phyloP scores from a whole-genome alignment of 2,888 invertebrate species.

The Heliothis peltigera region DNA sequence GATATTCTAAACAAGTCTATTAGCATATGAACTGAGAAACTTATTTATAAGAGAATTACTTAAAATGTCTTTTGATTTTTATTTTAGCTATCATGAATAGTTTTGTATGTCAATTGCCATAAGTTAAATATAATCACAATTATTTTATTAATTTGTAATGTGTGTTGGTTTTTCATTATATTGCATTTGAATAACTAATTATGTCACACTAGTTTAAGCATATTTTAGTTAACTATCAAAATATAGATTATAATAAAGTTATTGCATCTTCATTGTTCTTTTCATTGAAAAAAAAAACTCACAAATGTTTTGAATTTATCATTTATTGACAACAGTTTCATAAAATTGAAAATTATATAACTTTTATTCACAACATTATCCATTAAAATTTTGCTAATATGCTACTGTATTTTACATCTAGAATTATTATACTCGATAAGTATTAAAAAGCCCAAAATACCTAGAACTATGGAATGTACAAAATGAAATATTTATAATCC shows the following conservation, averaged over 20 bases:
- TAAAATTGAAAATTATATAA: slow-evolving; percentile 73
- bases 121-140: slow-evolving; percentile 43
- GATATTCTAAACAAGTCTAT: slow-evolving; percentile 54
- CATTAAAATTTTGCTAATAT: slow-evolving; percentile 56
- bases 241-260: slow-evolving; percentile 58
- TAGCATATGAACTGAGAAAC: slow-evolving; percentile 39
- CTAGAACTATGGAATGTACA: slow-evolving; percentile 59
- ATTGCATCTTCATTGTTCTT: slow-evolving; percentile 42
- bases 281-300: slow-evolving; percentile 36
- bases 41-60: slow-evolving; percentile 46
- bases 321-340: slow-evolving; percentile 81
- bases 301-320: slow-evolving; percentile 50
- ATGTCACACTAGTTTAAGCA: slow-evolving; percentile 53
- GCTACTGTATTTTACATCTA: slow-evolving; percentile 47
- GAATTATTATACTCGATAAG: slow-evolving; percentile 46
- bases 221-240: slow-evolving; percentile 52
- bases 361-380: slow-evolving; percentile 54
- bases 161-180: slow-evolving; percentile 46
- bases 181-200: slow-evolving; percentile 44
- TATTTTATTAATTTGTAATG: slow-evolving; percentile 47
- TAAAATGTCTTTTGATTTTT: slow-evolving; percentile 40
- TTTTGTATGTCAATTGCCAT: slow-evolving; percentile 44
- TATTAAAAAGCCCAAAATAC: slow-evolving; percentile 55
- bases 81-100: slow-evolving; percentile 35
- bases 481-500: slow-evolving; percentile 39